These are phyloP conservation scores for Halocynthia aurantium DNA, from an alignment of 23 tunicate species.

Conservation along the genomic window DNA sequence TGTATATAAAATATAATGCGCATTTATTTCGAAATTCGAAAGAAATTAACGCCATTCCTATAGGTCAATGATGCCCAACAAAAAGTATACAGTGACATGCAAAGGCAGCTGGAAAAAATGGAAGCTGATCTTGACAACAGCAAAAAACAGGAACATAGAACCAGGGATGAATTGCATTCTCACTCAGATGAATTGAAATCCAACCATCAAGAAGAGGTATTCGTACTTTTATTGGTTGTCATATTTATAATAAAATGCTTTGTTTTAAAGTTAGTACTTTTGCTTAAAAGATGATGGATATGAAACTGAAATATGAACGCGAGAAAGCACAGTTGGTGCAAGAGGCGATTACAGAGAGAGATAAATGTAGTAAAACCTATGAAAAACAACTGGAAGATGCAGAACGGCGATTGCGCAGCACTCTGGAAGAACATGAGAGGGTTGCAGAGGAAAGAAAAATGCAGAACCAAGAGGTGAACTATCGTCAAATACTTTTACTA, in stretches of 20 bases:
- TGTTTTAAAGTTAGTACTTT: neutral
- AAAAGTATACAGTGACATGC: conserved; percentile 77
- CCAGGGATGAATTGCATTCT: conserved; percentile 49
- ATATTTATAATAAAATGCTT: neutral
- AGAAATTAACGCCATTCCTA: neutral
- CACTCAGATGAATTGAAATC: conserved; percentile 67
- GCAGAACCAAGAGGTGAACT: conserved; percentile 62
- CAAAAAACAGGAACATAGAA: conserved; percentile 33
- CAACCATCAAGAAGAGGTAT: conserved; percentile 63
- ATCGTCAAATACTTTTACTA: neutral
- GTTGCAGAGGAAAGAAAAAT: conserved; percentile 60
- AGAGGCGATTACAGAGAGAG: conserved; percentile 54
- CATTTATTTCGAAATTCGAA: neutral
- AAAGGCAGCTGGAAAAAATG: conserved; percentile 59
- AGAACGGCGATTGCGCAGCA: conserved; percentile 47
- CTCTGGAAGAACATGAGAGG: conserved; percentile 71
- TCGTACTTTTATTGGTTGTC: neutral
- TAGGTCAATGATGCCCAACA: conserved; percentile 68
- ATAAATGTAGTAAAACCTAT: conserved; percentile 39
- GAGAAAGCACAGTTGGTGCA: conserved; percentile 39
- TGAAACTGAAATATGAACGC: conserved; percentile 36
- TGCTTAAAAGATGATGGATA: conserved; percentile 33
- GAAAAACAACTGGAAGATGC: conserved; percentile 52
- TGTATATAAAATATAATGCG: neutral
- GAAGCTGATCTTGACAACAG: conserved; percentile 57